Base-by-base conservation (phyloP, 2,888 invertebrate genomes). In the Limenitis camilla region DNA sequence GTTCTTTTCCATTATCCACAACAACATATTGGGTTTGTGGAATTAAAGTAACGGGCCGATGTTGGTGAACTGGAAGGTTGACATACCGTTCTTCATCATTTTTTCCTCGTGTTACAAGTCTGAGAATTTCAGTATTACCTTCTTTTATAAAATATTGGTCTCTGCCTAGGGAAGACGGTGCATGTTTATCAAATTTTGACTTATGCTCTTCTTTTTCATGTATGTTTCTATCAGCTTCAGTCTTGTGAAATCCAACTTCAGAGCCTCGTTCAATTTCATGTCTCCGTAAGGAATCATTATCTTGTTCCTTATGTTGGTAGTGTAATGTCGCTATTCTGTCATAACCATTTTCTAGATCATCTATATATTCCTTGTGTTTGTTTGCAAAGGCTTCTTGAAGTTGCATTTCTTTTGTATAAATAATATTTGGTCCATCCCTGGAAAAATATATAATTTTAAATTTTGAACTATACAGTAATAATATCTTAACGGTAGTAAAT, bases 91-190 rank as follows among this genome's bases (percentile, higher is more conserved):
- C 90, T 59, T 92, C 92, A 60, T 91, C 91, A 49, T 89, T 87
- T 57, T 91, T 90, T 9, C 92, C 93, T 66, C 94, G 89, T 0
- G 94, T 94, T 46, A 95, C 92, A 46, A 96, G 78, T 58, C 94
- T 88, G 45, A 96, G 78, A 56, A 96, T 94, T 85, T 96, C 96
- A 1, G 95, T 92, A 67, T 95, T 94, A 0, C 95, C 96, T 67
- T 95, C 94, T 68, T 94, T 91, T 39, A 94, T 94, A 67, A 93
- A 96, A 66, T 92, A 91, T 66, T 93, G 93, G 69, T 93, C 92
- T 55, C 93, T 85, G 46, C 89, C 87, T 44, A 81, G 79, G 57
- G 85, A 72, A 62, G 85, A 74, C 48, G 75, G 75, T 61, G 70
- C 81, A 43, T 72, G 76, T 33, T 72, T 65, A 42, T 75, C 78